Evolutionary conservation across 1,140 invertebrate genomes (phyloP).

Genomic region (Neodiprion pinetum): DNA sequence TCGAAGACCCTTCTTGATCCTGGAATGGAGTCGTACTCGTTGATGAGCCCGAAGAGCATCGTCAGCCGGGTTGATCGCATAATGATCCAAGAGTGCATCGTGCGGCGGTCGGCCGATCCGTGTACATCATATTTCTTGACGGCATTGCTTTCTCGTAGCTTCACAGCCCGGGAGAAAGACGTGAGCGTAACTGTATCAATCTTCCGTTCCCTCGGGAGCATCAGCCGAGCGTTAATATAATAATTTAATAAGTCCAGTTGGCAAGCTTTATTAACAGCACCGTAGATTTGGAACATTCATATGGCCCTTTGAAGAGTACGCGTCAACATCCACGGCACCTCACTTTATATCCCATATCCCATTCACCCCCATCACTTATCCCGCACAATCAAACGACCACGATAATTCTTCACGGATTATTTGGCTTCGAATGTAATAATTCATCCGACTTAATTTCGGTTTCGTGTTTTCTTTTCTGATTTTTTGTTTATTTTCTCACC

Average conservation of each 20-base stretch:
- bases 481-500: too few relatives aligned
- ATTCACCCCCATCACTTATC: background rate
- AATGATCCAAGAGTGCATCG: conserved; percentile 41
- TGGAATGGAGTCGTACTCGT: too few relatives aligned
- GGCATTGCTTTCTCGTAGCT: conserved; percentile 33
- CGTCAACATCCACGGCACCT: too few relatives aligned
- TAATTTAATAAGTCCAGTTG: conserved; percentile 25
- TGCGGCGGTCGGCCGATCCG: conserved; percentile 31
- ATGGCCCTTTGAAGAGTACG: background rate
- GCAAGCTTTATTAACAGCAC: conserved; percentile 45
- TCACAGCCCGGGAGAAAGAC: conserved; percentile 14
- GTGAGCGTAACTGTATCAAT: conserved; percentile 44
- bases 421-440: background rate
- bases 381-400: background rate
- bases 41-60: too few relatives aligned
- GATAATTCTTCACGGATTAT: background rate
- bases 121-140: conserved; percentile 47
- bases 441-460: too few relatives aligned
- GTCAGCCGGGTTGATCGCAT: conserved; percentile 8
- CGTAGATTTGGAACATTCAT: background rate
- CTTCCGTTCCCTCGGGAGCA: conserved; percentile 21
- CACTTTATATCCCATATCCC: too few relatives aligned
- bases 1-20: too few relatives aligned
- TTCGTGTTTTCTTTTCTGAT: too few relatives aligned
- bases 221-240: conserved; percentile 43